Conservation (phyloP, 2,888 invertebrate genomes). For the Erebia palarica region DNA sequence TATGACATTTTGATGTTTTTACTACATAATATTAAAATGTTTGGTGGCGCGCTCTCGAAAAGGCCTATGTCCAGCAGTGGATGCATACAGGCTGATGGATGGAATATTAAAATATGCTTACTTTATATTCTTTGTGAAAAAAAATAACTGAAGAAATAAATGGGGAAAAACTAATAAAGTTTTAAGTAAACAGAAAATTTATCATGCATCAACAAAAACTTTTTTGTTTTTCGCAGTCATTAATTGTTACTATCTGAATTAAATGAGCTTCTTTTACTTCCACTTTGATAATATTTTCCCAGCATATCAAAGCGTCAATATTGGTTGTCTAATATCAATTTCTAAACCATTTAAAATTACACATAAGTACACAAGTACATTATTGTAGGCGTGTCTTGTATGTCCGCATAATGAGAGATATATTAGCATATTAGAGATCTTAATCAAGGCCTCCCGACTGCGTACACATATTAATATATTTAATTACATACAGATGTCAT, state of each 20-base stretch:
- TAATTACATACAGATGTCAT: constrained; percentile 20
- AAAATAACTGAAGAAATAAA: too few species aligned
- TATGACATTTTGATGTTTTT: background rate
- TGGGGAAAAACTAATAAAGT: too few species aligned
- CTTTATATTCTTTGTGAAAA: too few species aligned
- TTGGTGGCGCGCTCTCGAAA: too few species aligned
- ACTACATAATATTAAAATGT: too few species aligned
- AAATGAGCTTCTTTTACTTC: background rate
- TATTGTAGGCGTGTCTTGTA: constrained; percentile 31
- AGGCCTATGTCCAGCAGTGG: too few species aligned
- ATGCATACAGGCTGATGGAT: too few species aligned
- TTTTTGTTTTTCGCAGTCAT: too few species aligned
- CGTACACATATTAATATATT: constrained; percentile 21
- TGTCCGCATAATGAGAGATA: constrained; percentile 31
- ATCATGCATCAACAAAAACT: too few species aligned
- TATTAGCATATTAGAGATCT: constrained; percentile 31
- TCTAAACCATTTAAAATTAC: background rate
- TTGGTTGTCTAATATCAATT: background rate
- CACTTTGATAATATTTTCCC: background rate
- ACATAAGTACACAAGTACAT: constrained; percentile 1
- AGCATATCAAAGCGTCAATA: background rate
- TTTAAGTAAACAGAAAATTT: too few species aligned
- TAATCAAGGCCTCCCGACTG: constrained; percentile 20
- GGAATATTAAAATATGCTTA: too few species aligned
- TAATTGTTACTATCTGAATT: background rate